Conservation (phyloP, 2,113 vertebrate species). For the Pungitius pungitius region DNA sequence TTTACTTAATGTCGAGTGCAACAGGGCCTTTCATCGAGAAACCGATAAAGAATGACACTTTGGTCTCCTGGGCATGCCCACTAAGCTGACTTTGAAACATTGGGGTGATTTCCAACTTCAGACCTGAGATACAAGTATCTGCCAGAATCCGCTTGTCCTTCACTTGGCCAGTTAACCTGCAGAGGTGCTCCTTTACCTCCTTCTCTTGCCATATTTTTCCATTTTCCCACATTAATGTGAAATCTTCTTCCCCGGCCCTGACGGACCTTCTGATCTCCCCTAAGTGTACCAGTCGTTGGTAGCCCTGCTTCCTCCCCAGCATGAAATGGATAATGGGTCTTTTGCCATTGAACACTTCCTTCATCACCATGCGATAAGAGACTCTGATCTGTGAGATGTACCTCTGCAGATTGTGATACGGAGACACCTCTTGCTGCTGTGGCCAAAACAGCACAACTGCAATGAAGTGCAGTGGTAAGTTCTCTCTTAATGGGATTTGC, state of each 20-base stretch:
- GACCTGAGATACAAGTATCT: constrained; percentile 32
- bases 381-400: constrained; percentile 66
- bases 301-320: constrained; percentile 64
- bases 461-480: constrained; percentile 63
- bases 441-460: constrained; percentile 72
- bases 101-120: constrained; percentile 63
- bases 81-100: constrained; percentile 64
- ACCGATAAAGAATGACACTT: constrained; percentile 73
- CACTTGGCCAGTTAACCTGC: constrained; percentile 54
- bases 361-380: constrained; percentile 55
- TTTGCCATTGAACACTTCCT: constrained; percentile 60
- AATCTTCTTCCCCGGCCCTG: not conserved
- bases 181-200: constrained; percentile 53
- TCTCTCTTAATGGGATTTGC: constrained; percentile 5
- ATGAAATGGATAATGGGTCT: constrained; percentile 69
- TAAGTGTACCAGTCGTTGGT: constrained; percentile 55
- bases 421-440: not conserved
- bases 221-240: constrained; percentile 60
- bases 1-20: constrained; percentile 64
- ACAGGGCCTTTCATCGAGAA: constrained; percentile 76
- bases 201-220: constrained; percentile 66
- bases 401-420: not conserved
- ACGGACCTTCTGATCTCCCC: constrained; percentile 38
- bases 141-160: constrained; percentile 1
- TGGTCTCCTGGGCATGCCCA: not conserved